A percentile compares a stretch with the other conserved stretches of the same genome.
These are phyloP conservation scores for Ciconia maguari DNA, from an alignment of 2,113 vertebrate genomes.

Conservation along the genomic window DNA sequence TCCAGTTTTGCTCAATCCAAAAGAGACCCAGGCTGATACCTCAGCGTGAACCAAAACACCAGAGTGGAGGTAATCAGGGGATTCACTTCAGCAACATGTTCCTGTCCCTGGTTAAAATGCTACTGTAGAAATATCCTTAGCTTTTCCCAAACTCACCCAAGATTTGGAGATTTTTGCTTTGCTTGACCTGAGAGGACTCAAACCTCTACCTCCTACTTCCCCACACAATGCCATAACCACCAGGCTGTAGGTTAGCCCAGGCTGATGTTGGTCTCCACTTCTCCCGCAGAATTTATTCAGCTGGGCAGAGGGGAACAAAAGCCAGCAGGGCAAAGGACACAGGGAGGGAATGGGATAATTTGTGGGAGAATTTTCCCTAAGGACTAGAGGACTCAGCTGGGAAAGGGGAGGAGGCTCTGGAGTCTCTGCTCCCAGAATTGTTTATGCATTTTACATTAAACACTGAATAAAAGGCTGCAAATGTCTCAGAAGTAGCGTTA, in stretches of 20 bases:
- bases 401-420: background rate
- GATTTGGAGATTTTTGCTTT: background rate
- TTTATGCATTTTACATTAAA: background rate
- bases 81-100: background rate
- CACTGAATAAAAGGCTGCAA: background rate
- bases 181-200: background rate
- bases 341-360: background rate
- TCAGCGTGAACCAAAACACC: background rate
- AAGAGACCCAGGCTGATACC: background rate
- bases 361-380: background rate
- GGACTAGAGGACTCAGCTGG: background rate
- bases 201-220: background rate
- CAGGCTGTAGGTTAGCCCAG: background rate
- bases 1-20: background rate
- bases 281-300: background rate
- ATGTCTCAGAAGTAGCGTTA: background rate
- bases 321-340: background rate
- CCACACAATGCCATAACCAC: background rate
- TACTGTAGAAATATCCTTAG: background rate
- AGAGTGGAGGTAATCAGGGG: background rate
- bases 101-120: background rate
- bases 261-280: background rate
- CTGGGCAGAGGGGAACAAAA: background rate
- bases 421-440: background rate
- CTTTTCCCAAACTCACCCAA: background rate